Evolutionary conservation across 2,113 vertebrate genomes (phyloP), one percentile per base, ranked within the genome.

Genomic region (Pluvialis apricaria): DNA sequence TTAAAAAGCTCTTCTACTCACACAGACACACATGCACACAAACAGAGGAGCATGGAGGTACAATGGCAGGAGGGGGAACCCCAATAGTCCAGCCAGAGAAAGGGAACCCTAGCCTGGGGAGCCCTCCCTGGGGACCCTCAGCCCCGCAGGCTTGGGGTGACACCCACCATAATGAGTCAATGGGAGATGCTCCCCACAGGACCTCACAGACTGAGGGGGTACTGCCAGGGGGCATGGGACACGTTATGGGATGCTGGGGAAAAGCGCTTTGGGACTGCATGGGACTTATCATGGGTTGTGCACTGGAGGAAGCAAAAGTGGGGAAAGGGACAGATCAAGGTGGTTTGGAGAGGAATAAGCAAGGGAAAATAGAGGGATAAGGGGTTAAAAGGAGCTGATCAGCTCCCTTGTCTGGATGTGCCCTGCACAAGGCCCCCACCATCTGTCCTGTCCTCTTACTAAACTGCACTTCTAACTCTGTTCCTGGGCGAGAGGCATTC

Each of bases 211-310:
- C 10, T 17, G 18, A 60, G 42, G 3, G 5, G 5, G 4, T 49
- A 18, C 36, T 75, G 6, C 5, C 17, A 29, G 6, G 4, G 9
- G 7, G 2, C 21, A 85, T 3, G 6, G 64, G 25, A 61, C 15
- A 65, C 2, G 0, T 34, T 31, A 40, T 3, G 6, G n/a, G 9
- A 8, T 0, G 2, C 28, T 1, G 3, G 8, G 15, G 24, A 58
- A 81, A 5, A 68, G 12, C 12, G 25, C 29, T 51, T 58, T 9
- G n/a, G 19, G 10, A 51, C n/a, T 36, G 16, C n/a, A 42, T 28
- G 19, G 26, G 21, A 57, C 7, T 57, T 38, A 42, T 1, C 7
- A 26, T 4, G 15, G 10, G 36, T 69, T 32, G 20, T 26, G 20
- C 20, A 32, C 1, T 1, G 22, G 6, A 70, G 19, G 13, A 75